Conservation (phyloP, 2,113 vertebrate genomes). For the Apus apus region DNA sequence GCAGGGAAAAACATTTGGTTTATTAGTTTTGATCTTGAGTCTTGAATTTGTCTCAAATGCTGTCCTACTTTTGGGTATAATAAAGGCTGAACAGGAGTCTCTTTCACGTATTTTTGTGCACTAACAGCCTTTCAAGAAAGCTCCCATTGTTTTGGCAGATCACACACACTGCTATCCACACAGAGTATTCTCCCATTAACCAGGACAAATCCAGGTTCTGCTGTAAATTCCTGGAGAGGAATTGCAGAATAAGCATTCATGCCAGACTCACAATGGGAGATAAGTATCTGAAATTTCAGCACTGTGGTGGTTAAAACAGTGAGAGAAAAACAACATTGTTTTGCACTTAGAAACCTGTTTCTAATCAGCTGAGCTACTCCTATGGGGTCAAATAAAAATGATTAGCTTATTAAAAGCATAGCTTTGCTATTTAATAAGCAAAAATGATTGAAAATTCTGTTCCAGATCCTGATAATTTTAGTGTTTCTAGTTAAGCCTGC, state of each 20-base stretch:
- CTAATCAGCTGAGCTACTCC: constrained; percentile 81
- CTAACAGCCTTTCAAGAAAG: not conserved
- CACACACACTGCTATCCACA: not conserved
- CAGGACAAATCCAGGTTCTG: not conserved
- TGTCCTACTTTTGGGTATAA: not conserved
- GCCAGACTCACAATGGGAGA: constrained; percentile 14
- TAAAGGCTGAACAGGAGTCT: not conserved
- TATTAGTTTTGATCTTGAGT: not conserved
- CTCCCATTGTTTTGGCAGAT: not conserved
- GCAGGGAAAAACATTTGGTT: not conserved
- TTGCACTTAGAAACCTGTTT: constrained; percentile 80
- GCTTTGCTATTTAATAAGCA: constrained; percentile 85
- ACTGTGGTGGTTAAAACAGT: constrained; percentile 72
- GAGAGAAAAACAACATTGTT: constrained; percentile 78
- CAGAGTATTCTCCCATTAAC: not conserved
- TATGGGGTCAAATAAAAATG: constrained; percentile 85
- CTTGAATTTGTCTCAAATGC: not conserved
- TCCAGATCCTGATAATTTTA: constrained; percentile 84
- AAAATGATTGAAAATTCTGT: constrained; percentile 85
- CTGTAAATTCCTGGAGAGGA: constrained; percentile 5
- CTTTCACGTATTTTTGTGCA: not conserved
- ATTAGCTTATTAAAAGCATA: constrained; percentile 86
- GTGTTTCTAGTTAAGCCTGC: constrained; percentile 85
- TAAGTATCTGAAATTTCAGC: constrained; percentile 66
- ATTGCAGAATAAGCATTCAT: constrained; percentile 35